Conservation (phyloP, 2,797 vertebrate genomes). For the Aphelocoma californica region DNA sequence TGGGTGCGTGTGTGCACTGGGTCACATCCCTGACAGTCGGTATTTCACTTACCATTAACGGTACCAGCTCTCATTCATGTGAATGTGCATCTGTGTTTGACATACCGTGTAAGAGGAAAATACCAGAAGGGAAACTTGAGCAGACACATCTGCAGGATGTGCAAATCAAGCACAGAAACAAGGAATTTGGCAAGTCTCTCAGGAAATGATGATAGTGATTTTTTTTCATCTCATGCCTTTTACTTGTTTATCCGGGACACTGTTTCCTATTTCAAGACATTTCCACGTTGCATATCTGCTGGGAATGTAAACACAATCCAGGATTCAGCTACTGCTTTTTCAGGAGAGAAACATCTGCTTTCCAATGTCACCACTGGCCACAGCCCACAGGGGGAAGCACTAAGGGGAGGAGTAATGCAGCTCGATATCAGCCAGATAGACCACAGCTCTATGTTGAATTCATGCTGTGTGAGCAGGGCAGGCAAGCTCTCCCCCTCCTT, state of each 20-base stretch:
- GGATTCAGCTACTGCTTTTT: not conserved
- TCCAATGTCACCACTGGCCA: not conserved
- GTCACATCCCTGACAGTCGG: not conserved
- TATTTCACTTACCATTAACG: not conserved
- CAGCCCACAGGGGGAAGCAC: rapidly evolving
- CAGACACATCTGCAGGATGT: constrained; percentile 73
- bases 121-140: constrained; percentile 38
- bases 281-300: constrained; percentile 30
- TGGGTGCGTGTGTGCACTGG: rapidly evolving
- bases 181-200: constrained; percentile 62
- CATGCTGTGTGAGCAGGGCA: not conserved
- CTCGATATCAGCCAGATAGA: not conserved
- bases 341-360: constrained; percentile 37
- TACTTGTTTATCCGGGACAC: constrained; percentile 43
- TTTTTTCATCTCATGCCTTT: constrained; percentile 46
- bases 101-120: not conserved
- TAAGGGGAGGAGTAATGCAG: rapidly evolving
- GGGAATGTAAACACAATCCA: constrained; percentile 50
- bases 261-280: constrained; percentile 70
- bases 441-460: not conserved
- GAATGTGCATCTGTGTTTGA: not conserved
- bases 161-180: constrained; percentile 22
- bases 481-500: not conserved
- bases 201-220: constrained; percentile 62
- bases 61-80: not conserved